phyloP scores from a whole-genome alignment of 2,113 vertebrate genomes.

The Cairina moschata region DNA sequence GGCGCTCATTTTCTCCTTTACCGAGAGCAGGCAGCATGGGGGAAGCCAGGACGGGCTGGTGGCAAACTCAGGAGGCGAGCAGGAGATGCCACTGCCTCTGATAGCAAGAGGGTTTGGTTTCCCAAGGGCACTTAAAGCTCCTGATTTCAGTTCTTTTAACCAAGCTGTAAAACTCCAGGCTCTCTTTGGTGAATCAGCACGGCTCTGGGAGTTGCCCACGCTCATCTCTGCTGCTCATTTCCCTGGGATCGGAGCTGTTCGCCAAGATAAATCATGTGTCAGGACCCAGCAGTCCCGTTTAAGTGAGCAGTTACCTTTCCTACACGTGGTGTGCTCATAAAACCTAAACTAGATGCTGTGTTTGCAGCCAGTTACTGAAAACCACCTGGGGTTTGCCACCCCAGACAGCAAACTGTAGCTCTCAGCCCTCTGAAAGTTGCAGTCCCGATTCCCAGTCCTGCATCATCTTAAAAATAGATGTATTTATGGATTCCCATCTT shows the following conservation, averaged over 20 bases:
- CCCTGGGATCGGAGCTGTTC: background rate
- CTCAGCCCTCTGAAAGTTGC: background rate
- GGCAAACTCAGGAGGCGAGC: background rate
- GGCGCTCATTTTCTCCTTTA: background rate
- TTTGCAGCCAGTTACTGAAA: background rate
- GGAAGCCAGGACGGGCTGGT: background rate
- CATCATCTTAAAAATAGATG: background rate
- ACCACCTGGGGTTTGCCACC: background rate
- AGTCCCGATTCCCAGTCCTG: background rate
- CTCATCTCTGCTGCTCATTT: background rate
- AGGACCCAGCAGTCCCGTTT: background rate
- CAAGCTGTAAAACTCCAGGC: background rate
- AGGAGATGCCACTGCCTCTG: background rate
- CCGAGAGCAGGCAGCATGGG: background rate
- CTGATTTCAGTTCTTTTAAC: background rate
- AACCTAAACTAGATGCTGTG: background rate
- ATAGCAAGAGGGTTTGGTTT: background rate
- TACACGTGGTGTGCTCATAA: background rate
- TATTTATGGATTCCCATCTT: background rate
- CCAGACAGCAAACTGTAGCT: background rate
- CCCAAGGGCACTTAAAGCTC: background rate
- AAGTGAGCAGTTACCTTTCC: background rate
- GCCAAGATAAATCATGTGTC: background rate
- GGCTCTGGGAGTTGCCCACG: background rate
- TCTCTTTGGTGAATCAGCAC: background rate